A percentile compares a stretch with the other conserved stretches of the same genome.
Conservation (phyloP, 2,888 invertebrate genomes). For the Lamellibrachia columna region DNA sequence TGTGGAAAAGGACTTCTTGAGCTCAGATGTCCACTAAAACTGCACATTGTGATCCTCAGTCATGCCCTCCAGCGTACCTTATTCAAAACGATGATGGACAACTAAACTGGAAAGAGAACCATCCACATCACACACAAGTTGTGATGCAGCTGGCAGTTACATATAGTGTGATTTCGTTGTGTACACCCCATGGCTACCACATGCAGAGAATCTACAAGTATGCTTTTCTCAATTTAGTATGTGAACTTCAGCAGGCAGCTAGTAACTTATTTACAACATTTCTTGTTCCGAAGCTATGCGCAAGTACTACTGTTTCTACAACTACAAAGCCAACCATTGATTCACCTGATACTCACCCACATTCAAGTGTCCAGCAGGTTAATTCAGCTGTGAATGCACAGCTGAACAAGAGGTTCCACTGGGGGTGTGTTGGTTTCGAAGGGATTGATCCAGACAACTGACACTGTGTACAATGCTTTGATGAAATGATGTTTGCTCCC, state of each 20-base stretch:
- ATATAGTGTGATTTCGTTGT: not conserved
- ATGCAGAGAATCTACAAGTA: not conserved
- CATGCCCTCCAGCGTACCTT: not conserved
- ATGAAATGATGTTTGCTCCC: not conserved
- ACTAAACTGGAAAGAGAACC: not conserved
- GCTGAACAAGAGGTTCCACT: not conserved
- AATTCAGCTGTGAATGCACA: too few relatives aligned
- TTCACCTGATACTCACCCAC: too few relatives aligned
- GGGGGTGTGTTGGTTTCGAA: constrained; percentile 25
- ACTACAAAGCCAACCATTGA: too few relatives aligned
- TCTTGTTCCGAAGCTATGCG: too few relatives aligned
- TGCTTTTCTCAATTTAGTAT: not conserved
- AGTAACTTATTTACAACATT: too few relatives aligned
- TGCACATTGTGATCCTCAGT: not conserved
- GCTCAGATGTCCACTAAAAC: constrained; percentile 34
- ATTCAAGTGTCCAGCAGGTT: too few relatives aligned
- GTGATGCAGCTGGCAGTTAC: not conserved
- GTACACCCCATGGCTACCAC: not conserved
- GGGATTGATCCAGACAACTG: not conserved
- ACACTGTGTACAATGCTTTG: not conserved
- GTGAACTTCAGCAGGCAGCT: too few relatives aligned
- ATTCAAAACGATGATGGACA: not conserved
- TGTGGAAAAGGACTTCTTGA: constrained; percentile 36
- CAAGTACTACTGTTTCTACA: too few relatives aligned
- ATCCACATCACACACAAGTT: not conserved